A percentile compares a stretch with the other conserved stretches of the same genome.
Conservation (phyloP, 2,888 invertebrate genomes). For the Lithophane semibrunnea region DNA sequence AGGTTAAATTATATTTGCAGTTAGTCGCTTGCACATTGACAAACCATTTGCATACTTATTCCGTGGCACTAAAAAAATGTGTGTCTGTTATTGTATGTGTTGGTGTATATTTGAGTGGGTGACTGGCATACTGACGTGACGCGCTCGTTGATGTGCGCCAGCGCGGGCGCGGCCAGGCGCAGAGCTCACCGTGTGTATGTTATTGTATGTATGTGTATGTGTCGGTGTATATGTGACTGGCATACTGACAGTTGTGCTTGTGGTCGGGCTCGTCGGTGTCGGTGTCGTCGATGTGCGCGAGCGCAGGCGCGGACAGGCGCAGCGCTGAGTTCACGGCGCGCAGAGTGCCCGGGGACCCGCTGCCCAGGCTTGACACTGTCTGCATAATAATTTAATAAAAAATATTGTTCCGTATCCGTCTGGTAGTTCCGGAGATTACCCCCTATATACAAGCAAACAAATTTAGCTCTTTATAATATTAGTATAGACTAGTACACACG, state of each 20-base stretch:
- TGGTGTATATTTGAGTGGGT: neutral
- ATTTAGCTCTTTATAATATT: no score
- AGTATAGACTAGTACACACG: no score
- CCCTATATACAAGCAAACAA: no score
- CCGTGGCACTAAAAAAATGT: neutral
- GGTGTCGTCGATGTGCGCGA: conserved; percentile 92
- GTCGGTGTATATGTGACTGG: neutral
- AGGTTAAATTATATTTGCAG: neutral
- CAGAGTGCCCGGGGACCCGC: conserved; percentile 16
- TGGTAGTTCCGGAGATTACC: no score
- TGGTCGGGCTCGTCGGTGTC: conserved; percentile 89
- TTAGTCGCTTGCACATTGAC: neutral
- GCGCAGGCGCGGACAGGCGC: conserved; percentile 79
- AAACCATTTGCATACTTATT: conserved; percentile 26
- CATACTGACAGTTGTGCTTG: conserved; percentile 79
- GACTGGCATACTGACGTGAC: conserved; percentile 84
- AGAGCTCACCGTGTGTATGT: conserved; percentile 24
- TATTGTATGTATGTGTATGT: conserved; percentile 1
- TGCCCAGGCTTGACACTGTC: conserved; percentile 36
- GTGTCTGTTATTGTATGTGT: conserved; percentile 4
- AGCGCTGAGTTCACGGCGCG: conserved; percentile 62
- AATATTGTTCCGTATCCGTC: no score
- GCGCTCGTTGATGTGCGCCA: conserved; percentile 91
- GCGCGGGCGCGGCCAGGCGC: conserved; percentile 78
- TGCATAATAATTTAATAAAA: conserved; percentile 12